Conservation (phyloP, 2,797 vertebrate genomes). For the Hyperoplus lanceolatus region DNA sequence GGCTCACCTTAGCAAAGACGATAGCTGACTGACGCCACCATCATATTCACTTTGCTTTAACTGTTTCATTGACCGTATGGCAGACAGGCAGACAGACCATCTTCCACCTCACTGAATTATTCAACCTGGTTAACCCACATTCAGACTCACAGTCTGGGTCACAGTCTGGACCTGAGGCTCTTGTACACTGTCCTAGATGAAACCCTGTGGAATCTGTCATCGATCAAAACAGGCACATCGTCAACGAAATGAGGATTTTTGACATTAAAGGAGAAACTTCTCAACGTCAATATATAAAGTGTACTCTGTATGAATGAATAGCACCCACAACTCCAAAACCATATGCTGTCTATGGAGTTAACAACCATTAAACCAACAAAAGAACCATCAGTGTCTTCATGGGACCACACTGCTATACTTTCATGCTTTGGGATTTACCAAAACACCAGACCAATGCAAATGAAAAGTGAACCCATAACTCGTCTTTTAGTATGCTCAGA, state of each 20-base stretch:
- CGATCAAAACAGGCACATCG: too few relatives aligned
- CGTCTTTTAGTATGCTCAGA: neutral
- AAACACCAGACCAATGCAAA: neutral
- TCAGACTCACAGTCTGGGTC: constrained; percentile 12
- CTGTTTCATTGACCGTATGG: constrained; percentile 3
- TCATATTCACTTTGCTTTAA: neutral
- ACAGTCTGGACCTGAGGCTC: neutral
- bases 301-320: neutral
- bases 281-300: neutral
- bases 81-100: neutral
- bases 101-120: constrained; percentile 31
- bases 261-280: neutral
- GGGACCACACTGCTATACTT: neutral
- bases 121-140: constrained; percentile 34
- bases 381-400: neutral
- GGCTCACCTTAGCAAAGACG: neutral
- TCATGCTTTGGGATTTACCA: neutral
- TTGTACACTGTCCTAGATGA: neutral
- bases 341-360: neutral
- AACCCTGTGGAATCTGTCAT: neutral
- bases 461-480: neutral
- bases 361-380: neutral
- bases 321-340: too few relatives aligned
- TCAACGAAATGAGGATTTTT: neutral
- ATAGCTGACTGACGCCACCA: neutral